Conservation (phyloP, 2,888 invertebrate genomes). For the Cyclophora albipunctata region DNA sequence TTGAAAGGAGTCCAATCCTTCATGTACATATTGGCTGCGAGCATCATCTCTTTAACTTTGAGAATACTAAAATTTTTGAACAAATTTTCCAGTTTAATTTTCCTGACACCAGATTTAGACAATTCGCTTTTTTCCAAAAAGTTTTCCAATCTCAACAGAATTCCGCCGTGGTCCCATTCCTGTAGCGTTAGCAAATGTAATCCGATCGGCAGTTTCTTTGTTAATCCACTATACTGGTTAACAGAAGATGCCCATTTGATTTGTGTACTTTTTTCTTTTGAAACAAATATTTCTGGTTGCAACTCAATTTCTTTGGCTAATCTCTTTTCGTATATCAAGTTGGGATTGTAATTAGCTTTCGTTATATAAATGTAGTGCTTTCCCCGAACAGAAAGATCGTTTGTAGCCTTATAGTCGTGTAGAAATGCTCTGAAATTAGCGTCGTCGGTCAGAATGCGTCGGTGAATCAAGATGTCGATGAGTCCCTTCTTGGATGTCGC, state of each 20-base stretch:
- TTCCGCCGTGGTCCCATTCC: slow-evolving; percentile 77
- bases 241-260: slow-evolving; percentile 50
- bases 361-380: slow-evolving; percentile 47
- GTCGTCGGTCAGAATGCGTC: slow-evolving; percentile 88
- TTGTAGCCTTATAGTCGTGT: slow-evolving; percentile 35
- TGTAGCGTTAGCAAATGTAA: slow-evolving; percentile 86
- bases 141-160: slow-evolving; percentile 86
- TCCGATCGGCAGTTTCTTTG: slow-evolving; percentile 77
- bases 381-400: slow-evolving; percentile 35
- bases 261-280: slow-evolving; percentile 5
- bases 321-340: slow-evolving; percentile 53
- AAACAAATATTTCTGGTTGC: slow-evolving; percentile 30
- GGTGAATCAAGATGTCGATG: slow-evolving; percentile 88
- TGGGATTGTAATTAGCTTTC: slow-evolving; percentile 35
- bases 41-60: slow-evolving; percentile 76
- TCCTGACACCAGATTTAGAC: slow-evolving; percentile 66
- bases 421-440: slow-evolving; percentile 38
- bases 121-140: slow-evolving; percentile 80
- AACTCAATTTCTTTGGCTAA: slow-evolving; percentile 48
- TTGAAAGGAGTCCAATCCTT: slow-evolving; percentile 63
- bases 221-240: slow-evolving; percentile 63
- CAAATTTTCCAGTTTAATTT: slow-evolving; percentile 73
- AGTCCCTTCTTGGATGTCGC: slow-evolving; percentile 83
- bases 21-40: slow-evolving; percentile 80
- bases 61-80: slow-evolving; percentile 72